phyloP scores from a whole-genome alignment of 2,888 invertebrate genomes.

The Epinotia brunnichana region DNA sequence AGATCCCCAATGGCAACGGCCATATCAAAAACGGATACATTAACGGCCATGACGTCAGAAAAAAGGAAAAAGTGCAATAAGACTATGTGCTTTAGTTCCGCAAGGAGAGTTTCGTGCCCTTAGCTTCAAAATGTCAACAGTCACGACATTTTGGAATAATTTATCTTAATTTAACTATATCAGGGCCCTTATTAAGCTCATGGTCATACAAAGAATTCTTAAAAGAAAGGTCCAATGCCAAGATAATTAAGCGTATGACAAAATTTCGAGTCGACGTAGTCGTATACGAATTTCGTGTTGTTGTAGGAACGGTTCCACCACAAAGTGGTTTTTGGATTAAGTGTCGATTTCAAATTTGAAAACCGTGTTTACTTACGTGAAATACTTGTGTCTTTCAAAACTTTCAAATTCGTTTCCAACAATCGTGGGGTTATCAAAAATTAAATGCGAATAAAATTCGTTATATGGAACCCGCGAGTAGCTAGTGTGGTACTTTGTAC shows the following conservation, averaged over 20 bases:
- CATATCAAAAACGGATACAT: conserved; percentile 58
- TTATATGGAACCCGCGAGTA: background rate
- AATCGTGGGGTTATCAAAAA: background rate
- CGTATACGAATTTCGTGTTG: background rate
- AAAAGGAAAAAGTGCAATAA: conserved; percentile 75
- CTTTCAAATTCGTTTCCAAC: background rate
- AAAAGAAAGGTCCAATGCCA: conserved; percentile 29
- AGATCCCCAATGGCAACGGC: conserved; percentile 47
- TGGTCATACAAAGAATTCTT: conserved; percentile 16
- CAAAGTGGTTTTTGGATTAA: background rate
- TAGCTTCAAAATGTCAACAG: conserved; percentile 40
- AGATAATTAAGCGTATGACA: conserved; percentile 14
- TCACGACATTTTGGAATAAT: conserved; percentile 41
- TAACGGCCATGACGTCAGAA: conserved; percentile 58
- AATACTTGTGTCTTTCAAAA: conserved; percentile 27
- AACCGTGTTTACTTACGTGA: conserved; percentile 24
- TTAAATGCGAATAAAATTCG: conserved; percentile 10
- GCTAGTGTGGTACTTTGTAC: conserved; percentile 1
- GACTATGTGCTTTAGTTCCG: conserved; percentile 36
- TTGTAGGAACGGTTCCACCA: background rate
- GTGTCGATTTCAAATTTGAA: conserved; percentile 12
- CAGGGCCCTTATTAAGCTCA: conserved; percentile 29
- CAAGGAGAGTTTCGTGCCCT: conserved; percentile 41
- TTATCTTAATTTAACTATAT: conserved; percentile 37
- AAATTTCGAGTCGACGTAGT: conserved; percentile 1